Evolutionary conservation across 2,888 invertebrate genomes (phyloP), one percentile per base, ranked within the genome.

Genomic region (Lottia gigantea): DNA sequence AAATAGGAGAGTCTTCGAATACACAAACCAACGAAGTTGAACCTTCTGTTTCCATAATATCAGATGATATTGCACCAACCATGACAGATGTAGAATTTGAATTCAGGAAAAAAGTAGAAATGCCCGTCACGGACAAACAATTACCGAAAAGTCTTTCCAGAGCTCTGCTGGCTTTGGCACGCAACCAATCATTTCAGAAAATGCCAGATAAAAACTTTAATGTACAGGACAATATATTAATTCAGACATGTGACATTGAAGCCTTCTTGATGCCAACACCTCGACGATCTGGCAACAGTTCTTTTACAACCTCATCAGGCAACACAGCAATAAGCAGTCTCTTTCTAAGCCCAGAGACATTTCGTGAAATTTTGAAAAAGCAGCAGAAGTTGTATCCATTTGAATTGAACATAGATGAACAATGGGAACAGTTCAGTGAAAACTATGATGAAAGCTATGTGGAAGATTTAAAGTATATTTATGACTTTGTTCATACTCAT

Each of bases 201-300:
- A 64, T 72, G 12, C 46, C 78, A 31, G 66, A 79, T 14, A 74
- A 76, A 31, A 70, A 78, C 31, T 78, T 78, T 49, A 80, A 80
- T 70, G 76, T 80, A n/a, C 79, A 80, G 70, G 81, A 82, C 64
- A 79, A 82, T 66, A 81, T 82, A 74, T 80, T 82, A 11, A 80
- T 82, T 16, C 78, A 80, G 40, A 77, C 78, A 1, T 80, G 79
- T 61, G 63, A 63, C 11, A 72, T 80, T 40, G 70, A 73, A 26
- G 64, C 77, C 11, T 70, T 72, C 19, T 64, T 78, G 6, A 66
- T 63, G 25, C 69, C 63, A 25, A 45, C 64, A 15, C 19, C 49
- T 16, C 16, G 49, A 49, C 49, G 49, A n/a, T 19, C 16, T 19
- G 49, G 16, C 19, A 19, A 49, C 7, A 19, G 8, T 49, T 19